Base-by-base conservation (phyloP, 2,888 invertebrate species). In the Smittia sp. region DNA sequence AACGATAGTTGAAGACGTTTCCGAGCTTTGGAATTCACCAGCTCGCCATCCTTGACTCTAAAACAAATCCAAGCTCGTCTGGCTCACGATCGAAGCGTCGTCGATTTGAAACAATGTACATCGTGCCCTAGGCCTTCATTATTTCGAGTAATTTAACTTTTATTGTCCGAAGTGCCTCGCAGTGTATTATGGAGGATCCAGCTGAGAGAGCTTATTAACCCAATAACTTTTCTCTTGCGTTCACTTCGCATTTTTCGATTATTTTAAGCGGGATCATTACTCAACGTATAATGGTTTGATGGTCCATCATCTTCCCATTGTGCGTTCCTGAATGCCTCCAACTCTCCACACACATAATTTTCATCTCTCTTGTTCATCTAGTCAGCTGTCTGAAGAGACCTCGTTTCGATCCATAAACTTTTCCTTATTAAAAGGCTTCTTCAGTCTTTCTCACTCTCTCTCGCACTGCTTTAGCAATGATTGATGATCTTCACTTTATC, bases 201-300 rank as follows among this genome's bases (percentile, higher is more conserved):
- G 20, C 69, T 25, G 69, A 20, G n/a, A n/a, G 39, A 52, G 27
- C 54, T 69, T 69, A 69, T 69, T 69, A 69, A 69, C 69, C 69
- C 52, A 69, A 69, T 69, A 54, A 69, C 46, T 69, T 54, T 69
- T 69, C 69, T 52, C 69, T 54, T 54, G 54, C 24, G 52, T 32
- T 27, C 69, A 69, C 69, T 25, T 69, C 52, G 32, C 18, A 22
- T 67, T 41, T 67, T 32, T 15, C 24, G 41, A 41, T 46, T 67
- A 41, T 46, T 69, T 69, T 69, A 69, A 69, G 69, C 46, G 69
- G 41, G 54, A 54, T 69, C 52, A 69, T 69, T 69, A 69, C 18
- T 46, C 25, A 69, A n/a, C 46, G 68, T 38, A 68, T 68, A 68
- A 68, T 69, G 54, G 18, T 32, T 27, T 52, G 25, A 69, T 52